Conservation (phyloP, 2,797 vertebrate genomes). For the Pangasius djambal region DNA sequence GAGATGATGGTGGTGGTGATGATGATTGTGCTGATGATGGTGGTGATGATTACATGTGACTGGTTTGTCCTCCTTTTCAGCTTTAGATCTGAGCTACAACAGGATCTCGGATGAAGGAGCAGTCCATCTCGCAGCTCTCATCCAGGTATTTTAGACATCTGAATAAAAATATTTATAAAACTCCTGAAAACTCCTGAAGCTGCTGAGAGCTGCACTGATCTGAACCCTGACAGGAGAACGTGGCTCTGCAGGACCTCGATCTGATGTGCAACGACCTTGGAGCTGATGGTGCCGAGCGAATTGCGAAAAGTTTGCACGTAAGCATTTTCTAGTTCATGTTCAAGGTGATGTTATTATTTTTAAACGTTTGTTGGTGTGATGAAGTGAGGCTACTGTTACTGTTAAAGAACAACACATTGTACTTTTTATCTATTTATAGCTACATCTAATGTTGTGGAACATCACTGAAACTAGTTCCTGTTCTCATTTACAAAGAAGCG, state of each 20-base stretch:
- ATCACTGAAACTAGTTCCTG: not conserved
- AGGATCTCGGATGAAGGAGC: constrained; percentile 77
- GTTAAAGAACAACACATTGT: not conserved
- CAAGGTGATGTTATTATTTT: not conserved
- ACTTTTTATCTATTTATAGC: not conserved
- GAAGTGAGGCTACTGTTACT: not conserved
- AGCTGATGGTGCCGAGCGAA: constrained; percentile 76
- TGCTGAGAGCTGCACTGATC: not conserved
- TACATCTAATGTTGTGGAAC: not conserved
- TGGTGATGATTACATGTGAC: not conserved
- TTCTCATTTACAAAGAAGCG: not conserved
- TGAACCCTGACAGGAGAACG: constrained; percentile 63
- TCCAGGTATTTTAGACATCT: constrained; percentile 75
- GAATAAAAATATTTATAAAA: not conserved
- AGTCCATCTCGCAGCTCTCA: constrained; percentile 70
- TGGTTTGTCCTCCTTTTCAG: constrained; percentile 60
- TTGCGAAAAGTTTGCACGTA: constrained; percentile 83
- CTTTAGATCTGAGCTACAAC: constrained; percentile 83
- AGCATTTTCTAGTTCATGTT: constrained; percentile 53
- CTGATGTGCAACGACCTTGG: constrained; percentile 87
- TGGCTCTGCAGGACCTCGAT: constrained; percentile 76
- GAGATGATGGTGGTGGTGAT: fast-evolving
- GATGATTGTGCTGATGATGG: no score
- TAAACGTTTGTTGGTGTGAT: not conserved
- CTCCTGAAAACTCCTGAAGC: not conserved